Conservation (phyloP, 2,113 vertebrate genomes). For the Muntiacus reevesi region DNA sequence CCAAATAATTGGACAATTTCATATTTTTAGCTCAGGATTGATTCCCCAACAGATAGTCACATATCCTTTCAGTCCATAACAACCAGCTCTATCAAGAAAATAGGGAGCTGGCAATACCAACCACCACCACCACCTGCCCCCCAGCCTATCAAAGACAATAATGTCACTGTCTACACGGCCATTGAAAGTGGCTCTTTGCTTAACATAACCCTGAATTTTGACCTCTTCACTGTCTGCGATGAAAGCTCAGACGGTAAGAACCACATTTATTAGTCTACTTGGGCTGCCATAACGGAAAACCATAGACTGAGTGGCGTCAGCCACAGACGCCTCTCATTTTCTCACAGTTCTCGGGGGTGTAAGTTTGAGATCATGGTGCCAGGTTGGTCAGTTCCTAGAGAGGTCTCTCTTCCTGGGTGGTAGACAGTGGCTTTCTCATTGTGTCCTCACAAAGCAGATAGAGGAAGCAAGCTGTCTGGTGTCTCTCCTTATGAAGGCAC, state of each 20-base stretch:
- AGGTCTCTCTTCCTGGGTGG: neutral
- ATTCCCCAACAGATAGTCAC: neutral
- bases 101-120: neutral
- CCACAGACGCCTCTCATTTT: neutral
- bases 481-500: neutral
- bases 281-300: neutral
- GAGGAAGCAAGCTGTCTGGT: neutral
- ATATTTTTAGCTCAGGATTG: conserved; percentile 22
- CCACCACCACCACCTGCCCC: neutral
- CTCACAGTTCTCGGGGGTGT: neutral
- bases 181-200: neutral
- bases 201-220: neutral
- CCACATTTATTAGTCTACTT: neutral
- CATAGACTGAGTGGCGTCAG: neutral
- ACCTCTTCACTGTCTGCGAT: neutral
- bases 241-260: neutral
- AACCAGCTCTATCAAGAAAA: neutral
- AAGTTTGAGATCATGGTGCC: neutral
- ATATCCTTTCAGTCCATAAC: neutral
- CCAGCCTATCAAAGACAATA: neutral
- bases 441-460: neutral
- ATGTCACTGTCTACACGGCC: neutral
- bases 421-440: neutral
- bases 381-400: neutral
- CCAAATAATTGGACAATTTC: conserved; percentile 12